A percentile compares a stretch with the other conserved stretches of the same genome.
phyloP scores from a whole-genome alignment of 2,113 vertebrate genomes.

The Synchiropus splendidus region DNA sequence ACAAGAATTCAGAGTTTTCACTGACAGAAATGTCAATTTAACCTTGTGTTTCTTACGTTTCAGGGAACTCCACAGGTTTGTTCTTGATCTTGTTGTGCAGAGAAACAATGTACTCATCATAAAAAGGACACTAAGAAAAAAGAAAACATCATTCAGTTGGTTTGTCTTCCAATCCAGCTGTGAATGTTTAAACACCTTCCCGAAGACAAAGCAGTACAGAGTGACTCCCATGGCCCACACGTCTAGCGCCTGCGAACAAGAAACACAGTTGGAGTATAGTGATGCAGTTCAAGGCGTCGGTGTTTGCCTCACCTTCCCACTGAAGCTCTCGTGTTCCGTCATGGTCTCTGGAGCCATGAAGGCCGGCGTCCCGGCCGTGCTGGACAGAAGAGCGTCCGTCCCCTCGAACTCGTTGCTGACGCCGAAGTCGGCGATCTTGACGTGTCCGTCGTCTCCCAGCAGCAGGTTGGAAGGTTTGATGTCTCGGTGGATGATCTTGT shows the following conservation, averaged over 20 bases:
- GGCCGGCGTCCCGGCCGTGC: constrained; percentile 86
- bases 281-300: too few species aligned
- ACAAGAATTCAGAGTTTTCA: too few species aligned
- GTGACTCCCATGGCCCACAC: constrained; percentile 95
- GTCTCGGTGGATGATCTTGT: constrained; percentile 94
- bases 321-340: constrained; percentile 79
- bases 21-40: not conserved
- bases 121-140: constrained; percentile 83
- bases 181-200: constrained; percentile 70
- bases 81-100: constrained; percentile 89
- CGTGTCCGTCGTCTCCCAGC: constrained; percentile 82
- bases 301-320: constrained; percentile 79
- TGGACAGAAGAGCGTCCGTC: constrained; percentile 79
- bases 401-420: constrained; percentile 95
- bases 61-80: constrained; percentile 80
- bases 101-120: constrained; percentile 83
- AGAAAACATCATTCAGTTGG: not conserved
- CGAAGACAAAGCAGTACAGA: constrained; percentile 87
- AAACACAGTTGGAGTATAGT: not conserved
- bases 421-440: constrained; percentile 93
- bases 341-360: constrained; percentile 96
- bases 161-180: not conserved
- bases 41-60: constrained; percentile 68
- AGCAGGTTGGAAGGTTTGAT: constrained; percentile 96
- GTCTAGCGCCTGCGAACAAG: constrained; percentile 80